A percentile compares a stretch with the other conserved stretches of the same genome.
phyloP scores from a whole-genome alignment of 1,140 invertebrate genomes.

The Anastrepha ludens region DNA sequence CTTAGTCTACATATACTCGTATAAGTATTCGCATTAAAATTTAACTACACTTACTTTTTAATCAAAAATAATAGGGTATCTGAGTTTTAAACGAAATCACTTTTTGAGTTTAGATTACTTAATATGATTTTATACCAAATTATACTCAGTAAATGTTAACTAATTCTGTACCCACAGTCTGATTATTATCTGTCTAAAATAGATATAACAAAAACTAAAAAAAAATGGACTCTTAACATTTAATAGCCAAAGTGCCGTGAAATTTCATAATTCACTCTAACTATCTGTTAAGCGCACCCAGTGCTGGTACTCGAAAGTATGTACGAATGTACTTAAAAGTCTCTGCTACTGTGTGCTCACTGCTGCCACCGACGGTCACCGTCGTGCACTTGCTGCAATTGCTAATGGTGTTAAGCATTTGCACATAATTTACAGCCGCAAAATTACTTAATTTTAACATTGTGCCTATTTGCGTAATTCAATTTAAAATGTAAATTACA shows the following conservation, averaged over 20 bases:
- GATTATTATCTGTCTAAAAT: no score
- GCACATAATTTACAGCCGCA: constrained; percentile 31
- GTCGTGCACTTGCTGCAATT: neutral
- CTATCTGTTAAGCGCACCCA: neutral
- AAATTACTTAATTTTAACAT: constrained; percentile 39
- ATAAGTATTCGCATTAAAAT: no score
- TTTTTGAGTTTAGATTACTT: no score
- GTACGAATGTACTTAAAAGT: neutral
- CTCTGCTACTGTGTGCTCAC: no score
- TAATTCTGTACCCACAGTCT: no score
- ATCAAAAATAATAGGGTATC: no score
- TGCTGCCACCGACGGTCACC: neutral
- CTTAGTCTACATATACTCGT: no score
- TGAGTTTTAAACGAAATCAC: no score
- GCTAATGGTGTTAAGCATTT: constrained; percentile 4
- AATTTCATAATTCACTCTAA: constrained; percentile 1
- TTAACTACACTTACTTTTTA: no score
- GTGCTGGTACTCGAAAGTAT: neutral
- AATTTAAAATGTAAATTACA: neutral
- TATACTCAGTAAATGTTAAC: no score
- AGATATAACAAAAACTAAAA: neutral
- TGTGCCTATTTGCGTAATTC: neutral
- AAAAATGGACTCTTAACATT: neutral
- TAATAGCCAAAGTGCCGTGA: neutral
- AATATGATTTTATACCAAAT: no score